Conservation (phyloP, 1,140 invertebrate genomes). For the Pentalonia nigronervosa region DNA sequence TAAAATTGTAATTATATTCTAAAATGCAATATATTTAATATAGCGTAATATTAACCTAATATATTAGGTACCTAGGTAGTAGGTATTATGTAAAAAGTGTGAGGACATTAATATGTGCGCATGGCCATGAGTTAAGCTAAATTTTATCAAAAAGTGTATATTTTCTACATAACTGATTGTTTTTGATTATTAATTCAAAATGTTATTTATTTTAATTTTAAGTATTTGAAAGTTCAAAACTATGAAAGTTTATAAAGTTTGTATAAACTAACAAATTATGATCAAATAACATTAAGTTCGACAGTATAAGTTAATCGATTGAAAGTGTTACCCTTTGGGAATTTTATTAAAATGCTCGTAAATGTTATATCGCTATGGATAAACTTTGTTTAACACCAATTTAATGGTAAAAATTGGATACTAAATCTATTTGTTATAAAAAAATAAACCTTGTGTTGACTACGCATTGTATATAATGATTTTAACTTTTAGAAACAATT, state of each 20-base stretch:
- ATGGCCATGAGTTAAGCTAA: not conserved
- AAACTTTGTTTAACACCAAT: not conserved
- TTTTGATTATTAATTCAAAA: not conserved
- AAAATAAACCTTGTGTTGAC: not conserved
- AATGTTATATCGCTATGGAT: not conserved
- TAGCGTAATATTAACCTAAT: no score
- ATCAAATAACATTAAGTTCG: conserved; percentile 8
- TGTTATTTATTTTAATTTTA: not conserved
- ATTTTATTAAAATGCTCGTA: not conserved
- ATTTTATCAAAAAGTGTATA: not conserved
- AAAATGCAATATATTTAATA: not conserved
- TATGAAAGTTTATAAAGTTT: not conserved
- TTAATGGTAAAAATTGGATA: not conserved
- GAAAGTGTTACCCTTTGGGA: not conserved
- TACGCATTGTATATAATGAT: not conserved
- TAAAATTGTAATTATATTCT: not conserved
- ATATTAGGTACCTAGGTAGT: no score
- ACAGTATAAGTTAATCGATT: conserved; percentile 2
- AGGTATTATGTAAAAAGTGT: not conserved
- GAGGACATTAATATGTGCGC: not conserved
- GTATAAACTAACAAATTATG: not conserved
- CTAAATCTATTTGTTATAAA: not conserved
- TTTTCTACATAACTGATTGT: not conserved
- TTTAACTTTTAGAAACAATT: not conserved
- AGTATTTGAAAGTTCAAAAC: not conserved